Percentiles rank a stretch among this genome's conserved stretches.
phyloP scores from a whole-genome alignment of 2,888 invertebrate genomes.

The Hemithea aestivaria region DNA sequence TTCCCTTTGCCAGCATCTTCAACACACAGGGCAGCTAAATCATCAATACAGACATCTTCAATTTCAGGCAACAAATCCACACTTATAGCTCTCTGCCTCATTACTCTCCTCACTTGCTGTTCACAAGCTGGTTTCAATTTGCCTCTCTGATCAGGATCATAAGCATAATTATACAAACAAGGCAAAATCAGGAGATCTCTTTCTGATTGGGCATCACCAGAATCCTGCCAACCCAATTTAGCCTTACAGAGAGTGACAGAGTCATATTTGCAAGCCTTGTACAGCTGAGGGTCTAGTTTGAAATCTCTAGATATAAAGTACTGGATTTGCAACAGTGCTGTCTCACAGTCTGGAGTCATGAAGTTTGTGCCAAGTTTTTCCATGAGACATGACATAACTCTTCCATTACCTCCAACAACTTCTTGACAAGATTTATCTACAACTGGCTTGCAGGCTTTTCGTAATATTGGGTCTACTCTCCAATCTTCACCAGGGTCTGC shows the following conservation, averaged over 20 bases:
- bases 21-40: conserved; percentile 90
- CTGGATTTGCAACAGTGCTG: conserved; percentile 95
- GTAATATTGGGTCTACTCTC: conserved; percentile 94
- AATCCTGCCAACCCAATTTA: conserved; percentile 86
- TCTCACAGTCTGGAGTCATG: conserved; percentile 94
- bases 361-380: conserved; percentile 90
- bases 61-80: conserved; percentile 97
- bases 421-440: conserved; percentile 88
- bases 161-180: conserved; percentile 90
- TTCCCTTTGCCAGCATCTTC: conserved; percentile 92
- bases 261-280: conserved; percentile 92
- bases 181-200: conserved; percentile 92
- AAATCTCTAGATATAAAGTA: conserved; percentile 98
- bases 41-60: conserved; percentile 92
- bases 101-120: conserved; percentile 92
- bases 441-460: conserved; percentile 91
- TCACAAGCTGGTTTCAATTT: conserved; percentile 81
- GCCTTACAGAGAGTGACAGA: conserved; percentile 90
- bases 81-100: conserved; percentile 94
- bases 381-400: conserved; percentile 96
- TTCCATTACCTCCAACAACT: conserved; percentile 85
- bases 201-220: conserved; percentile 83
- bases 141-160: conserved; percentile 69
- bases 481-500: conserved; percentile 97
- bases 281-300: conserved; percentile 93